Evolutionary conservation across 2,797 vertebrate genomes (phyloP).

Genomic region (Oophaga sylvatica): DNA sequence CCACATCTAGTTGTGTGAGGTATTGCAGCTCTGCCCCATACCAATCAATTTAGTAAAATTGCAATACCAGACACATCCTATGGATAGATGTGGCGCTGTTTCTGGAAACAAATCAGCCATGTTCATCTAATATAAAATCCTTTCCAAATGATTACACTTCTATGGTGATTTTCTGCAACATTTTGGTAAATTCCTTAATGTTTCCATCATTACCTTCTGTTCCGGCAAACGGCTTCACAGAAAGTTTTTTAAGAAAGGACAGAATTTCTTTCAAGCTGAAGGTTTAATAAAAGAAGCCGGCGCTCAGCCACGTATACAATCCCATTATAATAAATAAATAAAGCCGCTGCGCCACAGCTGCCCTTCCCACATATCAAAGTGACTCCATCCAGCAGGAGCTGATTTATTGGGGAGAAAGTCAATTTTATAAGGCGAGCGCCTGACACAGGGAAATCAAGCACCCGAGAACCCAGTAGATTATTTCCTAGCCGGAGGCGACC

Average conservation of each 20-base stretch:
- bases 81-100: neutral
- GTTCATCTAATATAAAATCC: too few species aligned
- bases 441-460: constrained; percentile 40
- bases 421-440: constrained; percentile 16
- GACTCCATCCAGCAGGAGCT: constrained; percentile 6
- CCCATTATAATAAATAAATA: constrained; percentile 30
- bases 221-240: neutral
- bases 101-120: neutral
- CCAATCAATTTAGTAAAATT: neutral
- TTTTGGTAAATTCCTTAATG: neutral
- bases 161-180: neutral
- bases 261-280: neutral
- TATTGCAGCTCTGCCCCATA: neutral
- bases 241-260: neutral
- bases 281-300: neutral
- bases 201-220: neutral
- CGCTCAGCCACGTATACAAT: neutral
- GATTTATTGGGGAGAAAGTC: constrained; percentile 31
- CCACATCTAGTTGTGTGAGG: neutral
- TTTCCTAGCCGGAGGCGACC: constrained; percentile 39
- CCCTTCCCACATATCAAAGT: constrained; percentile 17
- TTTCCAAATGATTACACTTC: too few species aligned
- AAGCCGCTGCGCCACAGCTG: neutral
- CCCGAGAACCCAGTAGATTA: constrained; percentile 32
- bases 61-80: neutral